Conservation (phyloP, 2,888 invertebrate genomes). For the Ormyrus pomaceus region DNA sequence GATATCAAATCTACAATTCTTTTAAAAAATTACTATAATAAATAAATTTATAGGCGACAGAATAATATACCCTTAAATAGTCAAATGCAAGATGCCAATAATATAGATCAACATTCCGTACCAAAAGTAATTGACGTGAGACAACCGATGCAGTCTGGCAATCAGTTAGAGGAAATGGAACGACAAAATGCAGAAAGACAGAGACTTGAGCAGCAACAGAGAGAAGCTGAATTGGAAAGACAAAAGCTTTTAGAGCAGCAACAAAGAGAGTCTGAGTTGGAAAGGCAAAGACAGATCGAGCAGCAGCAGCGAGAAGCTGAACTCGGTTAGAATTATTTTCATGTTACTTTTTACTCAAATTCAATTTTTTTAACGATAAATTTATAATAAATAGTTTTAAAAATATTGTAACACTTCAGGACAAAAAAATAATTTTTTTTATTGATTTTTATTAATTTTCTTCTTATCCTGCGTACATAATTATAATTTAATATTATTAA, state of each 20-base stretch:
- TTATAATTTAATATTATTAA: too few relatives aligned
- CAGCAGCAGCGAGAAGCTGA: conserved; percentile 60
- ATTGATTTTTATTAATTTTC: too few relatives aligned
- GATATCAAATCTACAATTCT: background rate
- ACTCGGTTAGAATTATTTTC: conserved; percentile 48
- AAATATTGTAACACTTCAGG: too few relatives aligned
- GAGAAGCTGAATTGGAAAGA: conserved; percentile 61
- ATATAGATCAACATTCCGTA: conserved; percentile 48
- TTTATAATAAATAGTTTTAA: too few relatives aligned
- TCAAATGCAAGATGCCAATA: conserved; percentile 45
- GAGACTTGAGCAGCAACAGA: conserved; percentile 58
- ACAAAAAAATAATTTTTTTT: too few relatives aligned
- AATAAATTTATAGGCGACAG: conserved; percentile 18
- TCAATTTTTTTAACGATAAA: background rate
- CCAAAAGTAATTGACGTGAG: conserved; percentile 41
- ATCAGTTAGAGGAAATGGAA: conserved; percentile 50
- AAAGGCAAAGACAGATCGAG: conserved; percentile 63
- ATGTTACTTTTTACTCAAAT: background rate
- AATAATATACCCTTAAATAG: conserved; percentile 29
- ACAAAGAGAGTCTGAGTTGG: conserved; percentile 59
- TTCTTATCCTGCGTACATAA: too few relatives aligned
- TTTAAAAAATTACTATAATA: conserved; percentile 1
- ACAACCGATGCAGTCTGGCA: conserved; percentile 33
- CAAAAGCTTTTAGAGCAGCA: conserved; percentile 64
- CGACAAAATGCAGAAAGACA: conserved; percentile 50